Conservation (phyloP, 1,140 invertebrate genomes). For the Drosophila aff. region DNA sequence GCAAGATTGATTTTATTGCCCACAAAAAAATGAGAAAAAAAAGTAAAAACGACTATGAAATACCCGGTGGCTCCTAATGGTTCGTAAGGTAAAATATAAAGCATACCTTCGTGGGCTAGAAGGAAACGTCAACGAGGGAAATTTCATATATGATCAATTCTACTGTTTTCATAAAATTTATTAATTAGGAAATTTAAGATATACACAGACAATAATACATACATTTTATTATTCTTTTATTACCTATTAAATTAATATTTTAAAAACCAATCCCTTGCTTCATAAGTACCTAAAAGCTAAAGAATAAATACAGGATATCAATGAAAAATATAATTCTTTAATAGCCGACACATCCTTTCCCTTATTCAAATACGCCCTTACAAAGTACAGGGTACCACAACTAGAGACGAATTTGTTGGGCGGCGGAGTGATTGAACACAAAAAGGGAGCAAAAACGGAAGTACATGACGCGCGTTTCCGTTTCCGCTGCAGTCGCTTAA, state of each 20-base stretch:
- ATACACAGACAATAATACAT: not conserved
- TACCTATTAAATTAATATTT: not conserved
- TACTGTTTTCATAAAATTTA: not conserved
- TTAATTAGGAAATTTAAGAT: not conserved
- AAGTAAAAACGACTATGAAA: conserved; percentile 12
- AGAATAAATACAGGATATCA: not conserved
- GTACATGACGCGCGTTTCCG: conserved; percentile 81
- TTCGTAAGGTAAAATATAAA: not conserved
- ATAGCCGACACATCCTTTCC: no score
- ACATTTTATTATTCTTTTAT: not conserved
- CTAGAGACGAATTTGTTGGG: conserved; percentile 41
- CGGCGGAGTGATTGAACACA: conserved; percentile 41
- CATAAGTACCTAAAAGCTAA: not conserved
- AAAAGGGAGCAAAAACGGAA: conserved; percentile 48
- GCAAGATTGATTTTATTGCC: conserved; percentile 80
- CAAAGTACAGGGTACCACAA: not conserved
- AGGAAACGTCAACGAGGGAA: not conserved
- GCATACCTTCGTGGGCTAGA: not conserved
- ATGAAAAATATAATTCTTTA: not conserved
- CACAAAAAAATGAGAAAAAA: conserved; percentile 23
- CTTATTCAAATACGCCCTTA: not conserved
- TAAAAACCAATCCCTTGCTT: not conserved
- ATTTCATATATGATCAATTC: not conserved
- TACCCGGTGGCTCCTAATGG: not conserved
- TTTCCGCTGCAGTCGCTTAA: conserved; percentile 66